Conservation (phyloP, 2,888 invertebrate species). For the Prenolepis imparis region DNA sequence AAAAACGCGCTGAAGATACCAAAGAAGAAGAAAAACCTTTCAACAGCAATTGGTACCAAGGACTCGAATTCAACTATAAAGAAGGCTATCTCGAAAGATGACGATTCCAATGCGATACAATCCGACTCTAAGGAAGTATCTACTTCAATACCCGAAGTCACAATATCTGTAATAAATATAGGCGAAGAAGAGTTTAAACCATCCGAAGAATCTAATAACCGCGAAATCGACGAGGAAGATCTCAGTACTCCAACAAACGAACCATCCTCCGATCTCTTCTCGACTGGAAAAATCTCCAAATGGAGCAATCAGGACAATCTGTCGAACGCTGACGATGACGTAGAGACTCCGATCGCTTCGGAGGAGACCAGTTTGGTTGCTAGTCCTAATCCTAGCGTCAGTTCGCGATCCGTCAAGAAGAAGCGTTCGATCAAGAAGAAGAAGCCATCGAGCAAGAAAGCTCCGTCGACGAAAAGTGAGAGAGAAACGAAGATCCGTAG, state of each 20-base stretch:
- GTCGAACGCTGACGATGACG: slow-evolving; percentile 75
- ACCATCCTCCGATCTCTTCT: slow-evolving; percentile 62
- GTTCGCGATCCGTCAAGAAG: slow-evolving; percentile 79
- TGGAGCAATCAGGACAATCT: slow-evolving; percentile 82
- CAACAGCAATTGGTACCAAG: background rate
- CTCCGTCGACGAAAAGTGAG: background rate
- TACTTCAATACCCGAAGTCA: slow-evolving; percentile 51
- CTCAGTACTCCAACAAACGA: slow-evolving; percentile 81
- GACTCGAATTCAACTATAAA: slow-evolving; percentile 49
- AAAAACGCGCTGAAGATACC: slow-evolving; percentile 6
- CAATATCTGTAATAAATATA: slow-evolving; percentile 75
- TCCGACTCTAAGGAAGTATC: slow-evolving; percentile 35
- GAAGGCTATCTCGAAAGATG: slow-evolving; percentile 44
- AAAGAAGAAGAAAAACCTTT: slow-evolving; percentile 57
- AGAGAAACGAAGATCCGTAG: slow-evolving; percentile 52
- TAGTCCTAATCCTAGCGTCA: slow-evolving; percentile 68
- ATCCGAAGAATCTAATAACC: slow-evolving; percentile 35
- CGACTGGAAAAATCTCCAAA: slow-evolving; percentile 76
- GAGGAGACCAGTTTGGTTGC: slow-evolving; percentile 61
- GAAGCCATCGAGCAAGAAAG: slow-evolving; percentile 77
- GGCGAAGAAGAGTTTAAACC: slow-evolving; percentile 54
- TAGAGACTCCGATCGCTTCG: slow-evolving; percentile 71
- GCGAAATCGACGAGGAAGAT: slow-evolving; percentile 66
- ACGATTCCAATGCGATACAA: slow-evolving; percentile 49
- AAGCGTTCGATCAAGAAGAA: slow-evolving; percentile 81